Percentiles rank a stretch among this genome's conserved stretches.
Evolutionary conservation across 2,797 vertebrate species (phyloP).

Genomic region (Tamandua tetradactyla): DNA sequence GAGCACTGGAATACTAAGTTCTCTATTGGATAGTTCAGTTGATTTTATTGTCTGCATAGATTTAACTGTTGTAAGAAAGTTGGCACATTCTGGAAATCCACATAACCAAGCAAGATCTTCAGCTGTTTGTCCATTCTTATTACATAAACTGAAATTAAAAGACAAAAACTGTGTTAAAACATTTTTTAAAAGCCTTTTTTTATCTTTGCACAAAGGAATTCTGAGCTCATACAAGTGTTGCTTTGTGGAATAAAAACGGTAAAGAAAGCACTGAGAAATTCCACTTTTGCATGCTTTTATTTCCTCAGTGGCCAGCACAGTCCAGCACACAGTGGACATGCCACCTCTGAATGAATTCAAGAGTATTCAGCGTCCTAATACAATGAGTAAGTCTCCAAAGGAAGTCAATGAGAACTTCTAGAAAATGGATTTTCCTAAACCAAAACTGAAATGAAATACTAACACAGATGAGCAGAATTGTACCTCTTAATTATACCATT

Average conservation of each 20-base stretch:
- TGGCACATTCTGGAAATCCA: slow-evolving; percentile 87
- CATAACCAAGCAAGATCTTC: slow-evolving; percentile 87
- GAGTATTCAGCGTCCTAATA: background rate
- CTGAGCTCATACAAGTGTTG: background rate
- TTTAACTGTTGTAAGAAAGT: slow-evolving; percentile 85
- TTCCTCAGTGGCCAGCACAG: background rate
- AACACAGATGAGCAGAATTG: background rate
- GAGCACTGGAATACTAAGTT: background rate
- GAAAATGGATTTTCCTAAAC: background rate
- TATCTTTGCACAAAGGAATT: background rate
- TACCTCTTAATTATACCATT: background rate
- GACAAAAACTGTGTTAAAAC: slow-evolving; percentile 45
- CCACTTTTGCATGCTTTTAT: background rate
- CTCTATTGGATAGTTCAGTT: background rate
- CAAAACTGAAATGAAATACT: background rate
- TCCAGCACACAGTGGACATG: background rate
- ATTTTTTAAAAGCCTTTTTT: background rate
- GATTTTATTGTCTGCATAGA: slow-evolving; percentile 78
- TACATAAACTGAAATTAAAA: slow-evolving; percentile 85
- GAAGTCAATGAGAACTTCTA: background rate
- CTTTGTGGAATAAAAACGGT: background rate
- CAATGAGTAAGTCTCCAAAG: background rate
- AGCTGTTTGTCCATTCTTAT: slow-evolving; percentile 87
- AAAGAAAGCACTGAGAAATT: background rate
- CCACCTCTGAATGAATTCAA: background rate